phyloP scores from a whole-genome alignment of 2,797 vertebrate genomes.

The Ispidina picta region DNA sequence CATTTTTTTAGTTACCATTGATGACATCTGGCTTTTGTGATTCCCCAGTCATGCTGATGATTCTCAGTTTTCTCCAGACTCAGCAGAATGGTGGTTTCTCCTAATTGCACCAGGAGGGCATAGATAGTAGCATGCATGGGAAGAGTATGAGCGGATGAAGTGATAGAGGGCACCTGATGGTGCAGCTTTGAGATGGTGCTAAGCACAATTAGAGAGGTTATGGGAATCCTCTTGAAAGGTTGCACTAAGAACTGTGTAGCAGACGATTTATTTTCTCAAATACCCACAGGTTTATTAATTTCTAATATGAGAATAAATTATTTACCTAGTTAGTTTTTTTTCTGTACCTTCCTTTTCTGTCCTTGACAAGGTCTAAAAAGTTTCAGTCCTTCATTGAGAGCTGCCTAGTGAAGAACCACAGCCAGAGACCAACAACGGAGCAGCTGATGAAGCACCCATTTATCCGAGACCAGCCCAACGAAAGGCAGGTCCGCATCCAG shows the following conservation, averaged over 20 bases:
- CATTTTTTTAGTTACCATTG: background rate
- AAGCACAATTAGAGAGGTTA: background rate
- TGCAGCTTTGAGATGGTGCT: background rate
- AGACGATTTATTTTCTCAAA: background rate
- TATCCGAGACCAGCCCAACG: conserved; percentile 94
- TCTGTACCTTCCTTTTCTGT: background rate
- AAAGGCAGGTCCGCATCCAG: conserved; percentile 96
- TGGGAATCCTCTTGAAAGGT: background rate
- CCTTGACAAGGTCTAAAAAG: conserved; percentile 92
- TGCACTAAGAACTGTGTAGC: background rate
- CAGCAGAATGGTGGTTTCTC: background rate
- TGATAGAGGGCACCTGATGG: background rate
- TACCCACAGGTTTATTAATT: background rate
- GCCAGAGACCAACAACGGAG: conserved; percentile 93
- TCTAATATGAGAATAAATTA: rapidly evolving
- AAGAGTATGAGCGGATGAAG: background rate
- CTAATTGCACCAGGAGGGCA: background rate
- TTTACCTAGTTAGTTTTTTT: background rate
- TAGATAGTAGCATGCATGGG: background rate
- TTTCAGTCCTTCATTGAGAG: conserved; percentile 98
- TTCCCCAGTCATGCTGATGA: background rate
- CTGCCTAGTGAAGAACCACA: conserved; percentile 96
- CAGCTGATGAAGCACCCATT: conserved; percentile 97
- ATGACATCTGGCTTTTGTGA: background rate
- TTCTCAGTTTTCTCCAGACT: background rate